phyloP scores from a whole-genome alignment of 2,113 vertebrate species.

The Lasiurus borealis region DNA sequence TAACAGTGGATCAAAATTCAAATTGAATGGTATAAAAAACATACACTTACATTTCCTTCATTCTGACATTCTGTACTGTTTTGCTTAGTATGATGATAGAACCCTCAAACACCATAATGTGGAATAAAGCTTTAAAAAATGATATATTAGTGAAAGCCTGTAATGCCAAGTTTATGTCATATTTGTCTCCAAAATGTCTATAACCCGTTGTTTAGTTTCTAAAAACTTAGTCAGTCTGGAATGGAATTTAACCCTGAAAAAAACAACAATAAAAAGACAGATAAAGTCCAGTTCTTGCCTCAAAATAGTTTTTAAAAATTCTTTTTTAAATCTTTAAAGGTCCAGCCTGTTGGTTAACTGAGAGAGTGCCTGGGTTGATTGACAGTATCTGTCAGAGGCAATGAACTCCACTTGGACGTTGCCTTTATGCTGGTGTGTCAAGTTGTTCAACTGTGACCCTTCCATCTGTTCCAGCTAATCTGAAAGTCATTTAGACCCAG shows the following conservation, averaged over 20 bases:
- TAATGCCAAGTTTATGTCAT: background rate
- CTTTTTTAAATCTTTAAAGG: slow-evolving; percentile 86
- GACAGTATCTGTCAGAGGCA: slow-evolving; percentile 94
- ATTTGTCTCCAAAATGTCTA: slow-evolving; percentile 56
- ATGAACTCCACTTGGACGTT: slow-evolving; percentile 93
- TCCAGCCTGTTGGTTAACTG: slow-evolving; percentile 86
- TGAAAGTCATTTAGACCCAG: slow-evolving; percentile 92
- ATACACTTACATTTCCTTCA: background rate
- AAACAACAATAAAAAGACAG: slow-evolving; percentile 75
- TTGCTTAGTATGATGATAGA: background rate
- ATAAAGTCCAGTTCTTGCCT: slow-evolving; percentile 84
- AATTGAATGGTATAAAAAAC: background rate
- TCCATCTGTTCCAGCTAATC: slow-evolving; percentile 96
- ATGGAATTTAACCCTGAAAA: slow-evolving; percentile 72
- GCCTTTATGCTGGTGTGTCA: slow-evolving; percentile 94
- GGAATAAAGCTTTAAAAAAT: slow-evolving; percentile 30
- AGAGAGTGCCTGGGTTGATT: slow-evolving; percentile 89
- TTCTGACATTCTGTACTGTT: background rate
- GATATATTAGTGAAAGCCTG: background rate
- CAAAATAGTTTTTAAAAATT: slow-evolving; percentile 80
- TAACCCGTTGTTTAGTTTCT: slow-evolving; percentile 57
- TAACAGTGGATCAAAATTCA: slow-evolving; percentile 33
- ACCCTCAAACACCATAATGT: background rate
- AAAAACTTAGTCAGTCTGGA: slow-evolving; percentile 52
- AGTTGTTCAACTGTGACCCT: slow-evolving; percentile 96